Evolutionary conservation across 1,140 invertebrate species (phyloP).

Genomic region (Telenomus remus): DNA sequence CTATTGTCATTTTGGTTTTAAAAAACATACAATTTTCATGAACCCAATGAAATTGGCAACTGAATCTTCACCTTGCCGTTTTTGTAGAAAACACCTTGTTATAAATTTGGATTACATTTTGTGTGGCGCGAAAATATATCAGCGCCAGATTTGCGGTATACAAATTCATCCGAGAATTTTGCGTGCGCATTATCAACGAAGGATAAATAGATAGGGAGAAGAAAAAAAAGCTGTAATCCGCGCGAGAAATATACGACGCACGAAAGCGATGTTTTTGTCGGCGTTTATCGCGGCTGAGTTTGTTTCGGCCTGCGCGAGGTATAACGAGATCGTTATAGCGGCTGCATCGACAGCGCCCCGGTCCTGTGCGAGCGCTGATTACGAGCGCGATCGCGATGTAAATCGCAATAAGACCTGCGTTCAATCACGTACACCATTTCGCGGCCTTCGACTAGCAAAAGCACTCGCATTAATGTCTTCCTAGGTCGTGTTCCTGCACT

Average conservation of each 20-base stretch:
- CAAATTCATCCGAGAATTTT: background rate
- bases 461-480: slow-evolving; percentile 44
- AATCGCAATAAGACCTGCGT: slow-evolving; percentile 66
- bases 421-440: slow-evolving; percentile 67
- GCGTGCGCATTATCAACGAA: slow-evolving; percentile 14
- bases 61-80: no score
- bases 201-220: slow-evolving; percentile 9
- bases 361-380: slow-evolving; percentile 63
- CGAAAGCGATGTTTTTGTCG: slow-evolving; percentile 47
- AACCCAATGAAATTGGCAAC: no score
- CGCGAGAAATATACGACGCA: slow-evolving; percentile 46
- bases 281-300: slow-evolving; percentile 34
- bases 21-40: no score
- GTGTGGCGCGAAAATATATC: background rate
- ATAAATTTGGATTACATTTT: no score
- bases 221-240: slow-evolving; percentile 33
- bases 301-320: slow-evolving; percentile 50
- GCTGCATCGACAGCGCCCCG: slow-evolving; percentile 41
- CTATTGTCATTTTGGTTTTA: no score
- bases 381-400: slow-evolving; percentile 71
- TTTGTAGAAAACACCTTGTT: no score
- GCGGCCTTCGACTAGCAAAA: slow-evolving; percentile 62
- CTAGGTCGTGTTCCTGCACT: slow-evolving; percentile 38
- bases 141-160: background rate
- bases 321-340: slow-evolving; percentile 29